Percentiles rank a stretch among this genome's conserved stretches.
phyloP scores from a whole-genome alignment of 2,797 vertebrate genomes.

The Diplodus sargus region DNA sequence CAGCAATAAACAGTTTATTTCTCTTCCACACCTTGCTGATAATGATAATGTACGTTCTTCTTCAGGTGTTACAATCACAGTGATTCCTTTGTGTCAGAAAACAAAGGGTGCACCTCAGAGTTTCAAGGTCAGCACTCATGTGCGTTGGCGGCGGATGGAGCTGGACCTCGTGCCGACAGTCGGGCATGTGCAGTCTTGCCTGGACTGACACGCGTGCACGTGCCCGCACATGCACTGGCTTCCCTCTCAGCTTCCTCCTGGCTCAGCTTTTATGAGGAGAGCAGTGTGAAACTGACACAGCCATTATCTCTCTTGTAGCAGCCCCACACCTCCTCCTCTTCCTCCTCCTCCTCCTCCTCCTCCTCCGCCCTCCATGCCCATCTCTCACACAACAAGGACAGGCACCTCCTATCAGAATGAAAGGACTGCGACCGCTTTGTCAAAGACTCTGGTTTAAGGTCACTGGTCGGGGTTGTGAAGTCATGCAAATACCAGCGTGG shows the following conservation, averaged over 20 bases:
- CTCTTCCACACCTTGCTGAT: background rate
- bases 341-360: background rate
- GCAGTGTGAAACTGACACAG: slow-evolving; percentile 73
- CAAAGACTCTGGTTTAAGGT: slow-evolving; percentile 46
- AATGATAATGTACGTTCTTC: background rate
- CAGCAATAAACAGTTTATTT: no score
- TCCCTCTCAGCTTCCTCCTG: slow-evolving; percentile 58
- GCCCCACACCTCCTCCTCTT: slow-evolving; percentile 6
- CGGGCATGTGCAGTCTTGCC: background rate
- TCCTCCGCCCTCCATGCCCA: slow-evolving; percentile 15
- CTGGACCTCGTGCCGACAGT: background rate
- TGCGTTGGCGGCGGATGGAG: background rate
- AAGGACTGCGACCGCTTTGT: slow-evolving; percentile 35
- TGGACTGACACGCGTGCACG: background rate
- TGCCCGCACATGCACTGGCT: background rate
- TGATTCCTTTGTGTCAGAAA: background rate
- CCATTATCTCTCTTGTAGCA: slow-evolving; percentile 59
- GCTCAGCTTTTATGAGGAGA: slow-evolving; percentile 77
- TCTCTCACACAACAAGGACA: slow-evolving; percentile 56
- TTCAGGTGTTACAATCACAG: background rate
- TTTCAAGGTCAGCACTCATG: background rate
- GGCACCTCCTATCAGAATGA: slow-evolving; percentile 43
- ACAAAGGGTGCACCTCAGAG: background rate
- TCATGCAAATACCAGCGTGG: slow-evolving; percentile 45
- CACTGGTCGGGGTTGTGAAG: slow-evolving; percentile 38